Conservation (phyloP, 2,113 vertebrate genomes). For the Petromus typicus region DNA sequence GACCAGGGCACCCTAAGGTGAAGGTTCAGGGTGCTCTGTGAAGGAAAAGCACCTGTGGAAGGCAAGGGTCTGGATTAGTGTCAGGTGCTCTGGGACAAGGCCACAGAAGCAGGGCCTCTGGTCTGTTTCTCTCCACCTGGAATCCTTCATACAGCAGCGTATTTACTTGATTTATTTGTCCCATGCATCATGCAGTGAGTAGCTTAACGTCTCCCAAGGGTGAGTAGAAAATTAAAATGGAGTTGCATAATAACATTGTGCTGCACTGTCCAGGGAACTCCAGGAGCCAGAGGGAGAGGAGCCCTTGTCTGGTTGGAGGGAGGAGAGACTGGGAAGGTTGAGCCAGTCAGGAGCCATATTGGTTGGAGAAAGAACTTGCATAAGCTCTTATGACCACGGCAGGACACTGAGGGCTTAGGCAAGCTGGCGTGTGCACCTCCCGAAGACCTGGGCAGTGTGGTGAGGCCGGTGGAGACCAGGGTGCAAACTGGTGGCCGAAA, state of each 20-base stretch:
- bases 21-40: background rate
- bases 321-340: too few relatives aligned
- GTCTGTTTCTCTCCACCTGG: background rate
- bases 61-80: background rate
- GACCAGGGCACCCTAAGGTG: background rate
- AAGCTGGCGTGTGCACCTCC: background rate
- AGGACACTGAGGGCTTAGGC: slow-evolving; percentile 8
- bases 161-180: slow-evolving; percentile 44
- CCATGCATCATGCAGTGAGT: background rate
- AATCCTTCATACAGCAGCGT: background rate
- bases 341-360: background rate
- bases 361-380: background rate
- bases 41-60: background rate
- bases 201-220: background rate
- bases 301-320: background rate
- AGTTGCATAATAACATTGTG: background rate
- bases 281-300: too few relatives aligned
- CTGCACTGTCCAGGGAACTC: background rate
- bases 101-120: background rate
- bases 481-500: background rate
- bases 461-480: background rate
- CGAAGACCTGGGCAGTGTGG: background rate
- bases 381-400: background rate
- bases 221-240: slow-evolving; percentile 6
- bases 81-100: background rate